A percentile compares a stretch with the other conserved stretches of the same genome.
phyloP scores from a whole-genome alignment of 2,888 invertebrate genomes.

The Chaitophorus viminalis region DNA sequence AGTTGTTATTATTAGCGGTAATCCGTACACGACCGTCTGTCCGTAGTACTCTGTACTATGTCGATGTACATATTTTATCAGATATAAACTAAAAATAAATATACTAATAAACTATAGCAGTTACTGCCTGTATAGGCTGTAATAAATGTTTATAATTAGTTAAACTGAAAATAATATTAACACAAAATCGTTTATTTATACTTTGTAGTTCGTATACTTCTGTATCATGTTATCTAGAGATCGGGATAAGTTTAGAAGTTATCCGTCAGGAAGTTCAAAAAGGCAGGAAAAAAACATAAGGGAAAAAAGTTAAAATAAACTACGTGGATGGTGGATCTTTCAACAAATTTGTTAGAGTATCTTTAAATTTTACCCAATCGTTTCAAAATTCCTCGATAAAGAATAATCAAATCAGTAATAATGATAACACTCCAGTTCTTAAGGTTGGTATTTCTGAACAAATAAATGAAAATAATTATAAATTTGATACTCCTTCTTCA shows the following conservation, averaged over 20 bases:
- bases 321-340: slow-evolving; percentile 17
- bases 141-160: no score
- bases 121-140: no score
- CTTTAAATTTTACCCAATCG: slow-evolving; percentile 5
- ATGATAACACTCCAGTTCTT: neutral
- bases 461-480: neutral
- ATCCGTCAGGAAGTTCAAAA: slow-evolving; percentile 30
- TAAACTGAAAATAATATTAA: no score
- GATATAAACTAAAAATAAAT: no score
- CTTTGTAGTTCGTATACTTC: no score
- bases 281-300: neutral
- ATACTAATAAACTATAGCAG: no score
- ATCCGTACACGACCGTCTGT: no score
- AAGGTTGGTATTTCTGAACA: neutral
- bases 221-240: slow-evolving; percentile 7
- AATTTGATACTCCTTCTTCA: neutral
- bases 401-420: neutral
- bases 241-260: slow-evolving; percentile 29
- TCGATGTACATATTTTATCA: no score
- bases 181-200: no score
- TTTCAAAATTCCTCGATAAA: neutral
- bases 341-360: neutral
- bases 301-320: slow-evolving; percentile 22
- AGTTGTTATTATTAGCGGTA: no score
- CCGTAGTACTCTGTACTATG: no score